Conservation (phyloP, 2,888 invertebrate genomes). For the Lepidocyrtinus sp. region DNA sequence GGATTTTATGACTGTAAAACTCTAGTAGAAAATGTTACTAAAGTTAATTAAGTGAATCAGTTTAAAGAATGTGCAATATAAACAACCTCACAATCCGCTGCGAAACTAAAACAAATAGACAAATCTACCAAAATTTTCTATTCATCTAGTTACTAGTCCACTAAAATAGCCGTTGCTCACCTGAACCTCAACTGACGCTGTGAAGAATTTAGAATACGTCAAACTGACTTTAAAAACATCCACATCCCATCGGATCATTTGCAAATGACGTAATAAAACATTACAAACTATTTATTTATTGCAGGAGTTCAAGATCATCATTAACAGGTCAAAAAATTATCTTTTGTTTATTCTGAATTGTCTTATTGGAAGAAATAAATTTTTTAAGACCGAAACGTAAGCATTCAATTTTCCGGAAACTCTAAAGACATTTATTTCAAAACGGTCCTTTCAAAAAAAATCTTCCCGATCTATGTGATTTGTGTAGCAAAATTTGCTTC, state of each 20-base stretch:
- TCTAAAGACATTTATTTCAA: too few species aligned
- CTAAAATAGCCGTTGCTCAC: background rate
- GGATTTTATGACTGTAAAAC: too few species aligned
- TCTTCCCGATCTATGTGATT: background rate
- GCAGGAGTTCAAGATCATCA: conserved; percentile 31
- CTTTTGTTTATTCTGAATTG: background rate
- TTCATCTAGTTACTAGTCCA: background rate
- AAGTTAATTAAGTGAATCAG: too few species aligned
- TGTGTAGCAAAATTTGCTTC: background rate
- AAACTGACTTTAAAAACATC: background rate
- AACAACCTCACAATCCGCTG: too few species aligned
- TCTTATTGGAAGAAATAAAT: background rate
- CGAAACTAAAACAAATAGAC: background rate
- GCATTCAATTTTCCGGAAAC: too few species aligned
- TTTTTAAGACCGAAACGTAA: too few species aligned
- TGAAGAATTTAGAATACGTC: background rate
- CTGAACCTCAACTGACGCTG: background rate
- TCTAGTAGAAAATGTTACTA: too few species aligned
- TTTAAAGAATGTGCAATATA: too few species aligned
- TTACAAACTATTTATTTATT: background rate
- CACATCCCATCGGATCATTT: background rate
- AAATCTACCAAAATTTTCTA: background rate
- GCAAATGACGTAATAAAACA: background rate
- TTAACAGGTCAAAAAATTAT: conserved; percentile 19
- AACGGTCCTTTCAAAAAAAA: background rate